Percentiles rank a stretch among this genome's conserved stretches.
Conservation (phyloP, 2,113 vertebrate species). For the Pituophis catenifer region DNA sequence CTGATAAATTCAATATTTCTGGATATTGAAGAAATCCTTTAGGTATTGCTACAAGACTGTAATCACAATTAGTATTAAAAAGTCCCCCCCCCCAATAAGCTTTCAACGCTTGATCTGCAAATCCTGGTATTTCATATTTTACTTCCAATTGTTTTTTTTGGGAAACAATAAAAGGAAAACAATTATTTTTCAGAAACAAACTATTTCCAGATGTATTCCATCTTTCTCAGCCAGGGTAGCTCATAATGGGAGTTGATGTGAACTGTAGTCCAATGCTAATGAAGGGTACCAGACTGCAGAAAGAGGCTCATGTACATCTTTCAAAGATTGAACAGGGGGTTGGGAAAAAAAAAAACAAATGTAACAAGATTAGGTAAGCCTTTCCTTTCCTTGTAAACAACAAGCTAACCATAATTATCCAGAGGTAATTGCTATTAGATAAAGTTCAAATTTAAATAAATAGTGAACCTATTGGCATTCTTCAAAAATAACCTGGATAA, state of each 20-base stretch:
- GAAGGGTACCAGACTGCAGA: neutral
- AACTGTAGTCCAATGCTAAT: neutral
- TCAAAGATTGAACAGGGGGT: neutral
- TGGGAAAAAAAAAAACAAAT: neutral
- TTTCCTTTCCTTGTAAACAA: neutral
- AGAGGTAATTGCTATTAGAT: neutral
- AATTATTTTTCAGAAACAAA: neutral
- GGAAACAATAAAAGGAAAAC: neutral
- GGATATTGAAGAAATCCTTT: neutral
- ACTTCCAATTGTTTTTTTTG: neutral
- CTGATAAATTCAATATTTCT: neutral
- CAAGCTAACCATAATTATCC: neutral
- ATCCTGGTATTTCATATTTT: neutral
- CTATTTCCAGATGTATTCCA: neutral
- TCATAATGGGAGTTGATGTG: neutral
- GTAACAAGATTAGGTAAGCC: neutral
- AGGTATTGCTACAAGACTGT: neutral
- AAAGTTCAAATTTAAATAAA: neutral
- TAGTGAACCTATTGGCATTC: neutral
- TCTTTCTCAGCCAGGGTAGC: neutral
- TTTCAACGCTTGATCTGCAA: neutral
- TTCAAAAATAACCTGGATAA: neutral
- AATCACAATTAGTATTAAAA: neutral
- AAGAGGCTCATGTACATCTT: neutral
- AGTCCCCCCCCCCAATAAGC: accelerated